A percentile compares a stretch with the other conserved stretches of the same genome.
Evolutionary conservation across 2,888 invertebrate species (phyloP).

Genomic region (Camptogramma bilineatum): DNA sequence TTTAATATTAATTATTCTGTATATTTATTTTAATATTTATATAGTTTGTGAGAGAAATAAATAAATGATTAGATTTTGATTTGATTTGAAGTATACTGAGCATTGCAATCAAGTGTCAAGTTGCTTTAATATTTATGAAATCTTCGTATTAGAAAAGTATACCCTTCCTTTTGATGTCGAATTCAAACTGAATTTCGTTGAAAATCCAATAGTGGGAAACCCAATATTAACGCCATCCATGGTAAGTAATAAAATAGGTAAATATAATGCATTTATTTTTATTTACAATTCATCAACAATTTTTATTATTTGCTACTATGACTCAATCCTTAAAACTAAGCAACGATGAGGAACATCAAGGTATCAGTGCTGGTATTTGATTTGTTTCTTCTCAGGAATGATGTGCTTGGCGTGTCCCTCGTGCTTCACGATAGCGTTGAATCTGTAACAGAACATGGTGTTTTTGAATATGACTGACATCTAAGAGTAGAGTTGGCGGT

Average conservation of each 20-base stretch:
- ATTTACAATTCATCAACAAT: neutral
- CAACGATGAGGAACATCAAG: neutral
- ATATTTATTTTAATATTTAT: no score
- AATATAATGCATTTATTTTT: neutral
- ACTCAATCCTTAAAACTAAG: constrained; percentile 5
- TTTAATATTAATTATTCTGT: no score
- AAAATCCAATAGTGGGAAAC: neutral
- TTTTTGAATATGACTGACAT: neutral
- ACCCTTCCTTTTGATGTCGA: no score
- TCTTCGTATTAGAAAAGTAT: no score
- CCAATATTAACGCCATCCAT: no score
- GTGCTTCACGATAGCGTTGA: constrained; percentile 1
- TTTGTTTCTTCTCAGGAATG: neutral
- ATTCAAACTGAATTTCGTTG: no score
- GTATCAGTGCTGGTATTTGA: constrained; percentile 4
- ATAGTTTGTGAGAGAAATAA: no score
- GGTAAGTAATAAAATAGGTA: neutral
- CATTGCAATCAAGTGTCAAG: no score
- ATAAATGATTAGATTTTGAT: no score
- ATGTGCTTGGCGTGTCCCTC: constrained; percentile 4
- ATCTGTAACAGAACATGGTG: neutral
- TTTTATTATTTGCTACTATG: neutral
- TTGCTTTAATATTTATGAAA: no score
- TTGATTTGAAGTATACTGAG: no score
- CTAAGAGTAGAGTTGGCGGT: neutral